Conservation (phyloP, 2,888 invertebrate species). For the Rhogogaster chlorosoma region DNA sequence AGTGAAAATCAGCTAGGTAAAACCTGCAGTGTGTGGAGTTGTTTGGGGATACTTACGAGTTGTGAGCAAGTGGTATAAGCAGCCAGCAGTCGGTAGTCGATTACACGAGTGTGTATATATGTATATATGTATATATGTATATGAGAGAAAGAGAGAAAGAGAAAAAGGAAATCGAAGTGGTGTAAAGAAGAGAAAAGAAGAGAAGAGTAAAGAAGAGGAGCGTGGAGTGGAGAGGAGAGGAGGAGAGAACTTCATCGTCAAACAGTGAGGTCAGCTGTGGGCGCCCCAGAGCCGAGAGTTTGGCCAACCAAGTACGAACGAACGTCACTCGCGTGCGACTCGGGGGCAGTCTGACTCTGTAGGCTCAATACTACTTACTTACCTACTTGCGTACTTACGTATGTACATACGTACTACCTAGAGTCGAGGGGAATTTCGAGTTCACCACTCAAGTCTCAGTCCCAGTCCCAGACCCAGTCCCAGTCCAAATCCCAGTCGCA, state of each 20-base stretch:
- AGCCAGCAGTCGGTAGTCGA: not conserved
- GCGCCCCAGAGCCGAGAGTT: constrained; percentile 3
- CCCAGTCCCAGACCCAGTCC: not conserved
- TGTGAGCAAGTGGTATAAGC: not conserved
- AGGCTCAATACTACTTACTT: not conserved
- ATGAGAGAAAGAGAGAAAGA: not conserved
- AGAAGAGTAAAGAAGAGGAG: constrained; percentile 57
- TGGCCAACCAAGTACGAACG: not conserved
- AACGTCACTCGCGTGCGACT: constrained; percentile 1
- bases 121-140: too few species aligned
- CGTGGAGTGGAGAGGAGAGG: not conserved
- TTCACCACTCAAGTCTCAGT: not conserved
- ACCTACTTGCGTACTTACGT: not conserved
- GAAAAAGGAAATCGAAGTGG: not conserved
- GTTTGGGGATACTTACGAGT: not conserved
- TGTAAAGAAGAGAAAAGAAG: constrained; percentile 23
- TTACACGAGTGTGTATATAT: not conserved
- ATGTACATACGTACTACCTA: not conserved
- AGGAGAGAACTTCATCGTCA: not conserved
- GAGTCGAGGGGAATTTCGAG: not conserved
- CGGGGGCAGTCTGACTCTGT: constrained; percentile 1
- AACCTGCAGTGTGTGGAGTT: too few species aligned
- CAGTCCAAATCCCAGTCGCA: not conserved
- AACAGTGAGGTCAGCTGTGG: constrained; percentile 25
- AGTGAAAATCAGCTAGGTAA: too few species aligned